Evolutionary conservation across 2,888 invertebrate genomes (phyloP).

Genomic region (Drepana falcataria): DNA sequence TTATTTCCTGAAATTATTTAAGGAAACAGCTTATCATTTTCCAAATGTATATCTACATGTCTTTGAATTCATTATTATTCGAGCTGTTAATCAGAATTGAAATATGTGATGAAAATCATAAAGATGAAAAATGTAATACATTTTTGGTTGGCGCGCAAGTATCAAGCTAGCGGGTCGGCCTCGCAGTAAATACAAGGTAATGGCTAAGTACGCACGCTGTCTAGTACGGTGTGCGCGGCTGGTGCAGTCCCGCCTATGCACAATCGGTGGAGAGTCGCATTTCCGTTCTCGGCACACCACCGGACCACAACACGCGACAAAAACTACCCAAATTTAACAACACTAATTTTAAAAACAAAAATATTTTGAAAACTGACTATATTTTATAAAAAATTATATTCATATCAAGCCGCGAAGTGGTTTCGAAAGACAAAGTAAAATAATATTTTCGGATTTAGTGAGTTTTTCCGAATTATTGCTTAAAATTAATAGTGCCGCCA

Average conservation of each 20-base stretch:
- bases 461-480: slow-evolving; percentile 47
- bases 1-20: too few species aligned
- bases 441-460: slow-evolving; percentile 62
- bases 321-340: slow-evolving; percentile 64
- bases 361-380: slow-evolving; percentile 64
- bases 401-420: slow-evolving; percentile 64
- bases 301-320: slow-evolving; percentile 68
- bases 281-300: slow-evolving; percentile 58
- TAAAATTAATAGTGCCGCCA: slow-evolving; percentile 38
- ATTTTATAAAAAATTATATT: slow-evolving; percentile 63
- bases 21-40: too few species aligned
- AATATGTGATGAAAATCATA: too few species aligned
- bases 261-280: slow-evolving; percentile 74
- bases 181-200: slow-evolving; percentile 79
- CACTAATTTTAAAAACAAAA: slow-evolving; percentile 35
- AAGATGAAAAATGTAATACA: slow-evolving; percentile 5
- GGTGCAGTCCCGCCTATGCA: slow-evolving; percentile 79
- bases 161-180: slow-evolving; percentile 54
- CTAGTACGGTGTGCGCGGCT: slow-evolving; percentile 76
- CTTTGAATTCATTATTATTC: too few species aligned
- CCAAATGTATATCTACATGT: too few species aligned
- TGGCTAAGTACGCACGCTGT: slow-evolving; percentile 78
- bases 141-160: slow-evolving; percentile 30
- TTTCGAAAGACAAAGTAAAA: slow-evolving; percentile 24
- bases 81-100: too few species aligned